Conservation (phyloP, 2,888 invertebrate genomes). For the Megalurothrips usitatus region DNA sequence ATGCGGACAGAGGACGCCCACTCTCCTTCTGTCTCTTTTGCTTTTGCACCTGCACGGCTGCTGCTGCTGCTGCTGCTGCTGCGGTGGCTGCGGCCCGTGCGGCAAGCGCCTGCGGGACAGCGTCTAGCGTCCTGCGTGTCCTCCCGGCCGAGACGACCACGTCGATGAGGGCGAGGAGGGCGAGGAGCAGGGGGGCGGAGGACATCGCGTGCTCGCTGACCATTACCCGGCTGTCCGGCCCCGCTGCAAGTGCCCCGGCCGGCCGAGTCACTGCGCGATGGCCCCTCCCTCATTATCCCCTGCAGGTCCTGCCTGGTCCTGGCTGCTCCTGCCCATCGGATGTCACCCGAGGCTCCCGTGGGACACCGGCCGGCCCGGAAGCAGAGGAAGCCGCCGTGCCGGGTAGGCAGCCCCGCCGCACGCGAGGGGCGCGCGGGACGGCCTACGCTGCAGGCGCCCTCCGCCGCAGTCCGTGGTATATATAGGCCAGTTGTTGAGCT, state of each 20-base stretch:
- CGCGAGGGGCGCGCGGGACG: too few relatives aligned
- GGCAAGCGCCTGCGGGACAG: not conserved
- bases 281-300: not conserved
- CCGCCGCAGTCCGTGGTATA: too few relatives aligned
- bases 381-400: not conserved
- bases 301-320: not conserved
- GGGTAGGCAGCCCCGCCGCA: too few relatives aligned
- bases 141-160: not conserved
- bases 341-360: not conserved
- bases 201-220: not conserved
- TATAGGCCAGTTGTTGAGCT: too few relatives aligned
- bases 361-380: not conserved
- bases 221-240: not conserved
- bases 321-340: not conserved
- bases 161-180: not conserved
- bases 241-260: not conserved
- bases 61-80: not conserved
- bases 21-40: not conserved
- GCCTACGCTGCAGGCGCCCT: too few relatives aligned
- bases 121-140: not conserved
- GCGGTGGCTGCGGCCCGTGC: conserved; percentile 1
- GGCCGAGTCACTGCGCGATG: too few relatives aligned
- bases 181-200: not conserved
- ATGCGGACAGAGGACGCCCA: not conserved
- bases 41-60: not conserved